phyloP scores from a whole-genome alignment of 2,888 invertebrate genomes.

The Heteromurus nitidus region DNA sequence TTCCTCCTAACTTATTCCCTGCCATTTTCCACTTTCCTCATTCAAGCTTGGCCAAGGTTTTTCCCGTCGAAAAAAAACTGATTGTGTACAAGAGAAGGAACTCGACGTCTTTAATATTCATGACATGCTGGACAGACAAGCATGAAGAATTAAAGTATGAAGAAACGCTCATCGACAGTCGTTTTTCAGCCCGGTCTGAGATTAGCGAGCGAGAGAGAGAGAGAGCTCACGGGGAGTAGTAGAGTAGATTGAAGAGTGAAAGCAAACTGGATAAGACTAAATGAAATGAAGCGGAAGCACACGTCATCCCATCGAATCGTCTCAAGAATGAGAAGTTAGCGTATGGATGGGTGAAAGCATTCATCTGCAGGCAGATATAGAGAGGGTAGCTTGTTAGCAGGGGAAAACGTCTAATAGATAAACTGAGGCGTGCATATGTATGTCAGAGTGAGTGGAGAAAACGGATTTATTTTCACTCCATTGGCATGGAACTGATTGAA shows the following conservation, averaged over 20 bases:
- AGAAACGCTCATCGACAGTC: constrained; percentile 9
- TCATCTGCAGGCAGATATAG: too few species aligned
- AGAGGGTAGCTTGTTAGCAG: constrained; percentile 28
- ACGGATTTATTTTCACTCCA: constrained; percentile 59
- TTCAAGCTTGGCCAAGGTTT: too few species aligned
- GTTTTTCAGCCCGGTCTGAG: constrained; percentile 34
- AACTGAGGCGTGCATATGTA: constrained; percentile 18
- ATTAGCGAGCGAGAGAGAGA: constrained; percentile 33
- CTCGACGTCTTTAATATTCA: constrained; percentile 43
- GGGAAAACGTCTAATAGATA: constrained; percentile 14
- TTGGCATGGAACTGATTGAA: constrained; percentile 67
- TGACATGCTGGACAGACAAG: constrained; percentile 35
- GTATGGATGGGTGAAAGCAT: constrained; percentile 25
- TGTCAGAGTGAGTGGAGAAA: constrained; percentile 34
- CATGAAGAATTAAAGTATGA: constrained; percentile 32
- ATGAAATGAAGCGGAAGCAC: constrained; percentile 48
- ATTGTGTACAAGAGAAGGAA: too few species aligned
- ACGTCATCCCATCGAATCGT: constrained; percentile 39
- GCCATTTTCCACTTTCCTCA: background rate
- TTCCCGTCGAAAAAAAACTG: background rate
- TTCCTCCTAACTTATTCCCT: background rate
- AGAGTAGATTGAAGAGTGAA: too few species aligned
- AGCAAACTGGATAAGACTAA: constrained; percentile 13
- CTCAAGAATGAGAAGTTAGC: constrained; percentile 34
- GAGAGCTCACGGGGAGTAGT: constrained; percentile 11